These are phyloP conservation scores for Petrocephalus schoutedeni DNA, from an alignment of 2,797 vertebrate genomes.

Conservation along the genomic window DNA sequence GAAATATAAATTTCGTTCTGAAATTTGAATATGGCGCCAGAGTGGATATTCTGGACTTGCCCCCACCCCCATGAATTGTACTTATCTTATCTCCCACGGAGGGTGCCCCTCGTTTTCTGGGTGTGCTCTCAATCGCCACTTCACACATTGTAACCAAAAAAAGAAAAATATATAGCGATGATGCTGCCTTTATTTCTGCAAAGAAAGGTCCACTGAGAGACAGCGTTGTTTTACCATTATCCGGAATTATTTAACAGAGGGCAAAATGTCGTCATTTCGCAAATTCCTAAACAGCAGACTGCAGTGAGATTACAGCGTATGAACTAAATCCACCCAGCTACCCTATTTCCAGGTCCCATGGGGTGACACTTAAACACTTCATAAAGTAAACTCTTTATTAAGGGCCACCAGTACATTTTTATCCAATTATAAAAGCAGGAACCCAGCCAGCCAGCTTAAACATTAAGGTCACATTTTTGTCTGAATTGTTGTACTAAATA, in stretches of 20 bases:
- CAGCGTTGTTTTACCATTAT: neutral
- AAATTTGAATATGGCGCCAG: neutral
- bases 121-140: constrained; percentile 70
- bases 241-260: neutral
- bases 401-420: neutral
- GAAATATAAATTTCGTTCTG: neutral
- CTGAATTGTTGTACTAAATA: neutral
- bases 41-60: neutral
- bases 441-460: neutral
- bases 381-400: neutral
- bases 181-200: neutral
- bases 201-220: neutral
- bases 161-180: neutral
- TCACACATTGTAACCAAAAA: constrained; percentile 24
- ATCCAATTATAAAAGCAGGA: neutral
- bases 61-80: constrained; percentile 11
- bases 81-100: constrained; percentile 56
- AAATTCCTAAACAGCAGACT: neutral
- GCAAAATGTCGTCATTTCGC: neutral
- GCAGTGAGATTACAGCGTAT: neutral
- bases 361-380: constrained; percentile 1
- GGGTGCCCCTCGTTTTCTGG: constrained; percentile 48
- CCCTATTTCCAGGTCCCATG: neutral
- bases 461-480: constrained; percentile 1
- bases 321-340: neutral